Base-by-base conservation (phyloP, 2,113 vertebrate genomes). In the Neodon shergylaensis region DNA sequence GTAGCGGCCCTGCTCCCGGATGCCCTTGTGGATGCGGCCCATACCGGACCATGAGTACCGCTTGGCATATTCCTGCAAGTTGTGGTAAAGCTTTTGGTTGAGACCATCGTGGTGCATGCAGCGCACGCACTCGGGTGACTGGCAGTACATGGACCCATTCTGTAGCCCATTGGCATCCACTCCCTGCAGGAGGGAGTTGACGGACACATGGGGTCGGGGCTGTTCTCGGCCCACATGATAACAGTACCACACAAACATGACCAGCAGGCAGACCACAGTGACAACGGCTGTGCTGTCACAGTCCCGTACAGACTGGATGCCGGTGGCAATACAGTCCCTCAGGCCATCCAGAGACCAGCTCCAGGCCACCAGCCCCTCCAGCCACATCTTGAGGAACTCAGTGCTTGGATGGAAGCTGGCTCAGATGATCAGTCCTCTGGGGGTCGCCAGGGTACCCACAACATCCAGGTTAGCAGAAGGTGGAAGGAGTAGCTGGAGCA, bases 41-140 rank as follows among this genome's bases (percentile, higher is more conserved):
- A 99, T 99, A 97, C 99, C 99, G 0, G 99, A 99, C 99, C 99
- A 99, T 81, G 99, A 99, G 98, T 99, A 99, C 95, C 99, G 99
- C 98, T 99, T 99, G 98, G 99, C 99, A 0, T 99, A 99, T 87
- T 99, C 99, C 98, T 99, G 99, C 96, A 99, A 98, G 97, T 99
- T 99, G 98, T 99, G 99, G 97, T 99, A 99, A 42, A 99, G 99
- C 94, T 99, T 99, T 98, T 99, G 99, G 98, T 99, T 99, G 96
- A 99, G 99, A 33, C 99, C 99, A 19, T 99, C 99, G 0, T 98
- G 98, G 24, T 98, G 99, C 7, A 98, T 96, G 65, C 99, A 99
- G 93, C 99, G 99, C 94, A 99, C 98, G 14, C 99, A 99, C 97
- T 99, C 99, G 0, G 99, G 98, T 0, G 99, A 99, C 98, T 99